Evolutionary conservation across 2,797 vertebrate species (phyloP).

Genomic region (Coccyzus lansbergi): DNA sequence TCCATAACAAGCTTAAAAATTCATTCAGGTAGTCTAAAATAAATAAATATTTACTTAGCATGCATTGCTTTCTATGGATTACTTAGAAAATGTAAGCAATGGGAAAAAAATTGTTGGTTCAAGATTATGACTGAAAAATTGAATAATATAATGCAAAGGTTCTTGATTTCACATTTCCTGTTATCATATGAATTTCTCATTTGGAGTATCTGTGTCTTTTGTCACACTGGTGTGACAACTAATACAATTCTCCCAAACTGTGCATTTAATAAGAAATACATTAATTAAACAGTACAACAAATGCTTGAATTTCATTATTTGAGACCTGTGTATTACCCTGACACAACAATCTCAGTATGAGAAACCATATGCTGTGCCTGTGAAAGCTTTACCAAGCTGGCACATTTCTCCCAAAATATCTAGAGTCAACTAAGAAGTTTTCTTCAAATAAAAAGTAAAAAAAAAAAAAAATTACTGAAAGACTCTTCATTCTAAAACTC

Average conservation of each 20-base stretch:
- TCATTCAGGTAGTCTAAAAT: neutral
- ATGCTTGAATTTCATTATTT: neutral
- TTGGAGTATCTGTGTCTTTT: neutral
- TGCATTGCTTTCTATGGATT: neutral
- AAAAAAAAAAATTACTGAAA: neutral
- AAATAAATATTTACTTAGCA: neutral
- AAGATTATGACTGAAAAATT: neutral
- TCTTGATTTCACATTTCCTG: neutral
- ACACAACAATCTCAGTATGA: neutral
- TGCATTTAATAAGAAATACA: neutral
- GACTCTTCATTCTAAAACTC: neutral
- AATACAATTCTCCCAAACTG: neutral
- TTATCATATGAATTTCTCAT: neutral
- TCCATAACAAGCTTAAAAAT: neutral
- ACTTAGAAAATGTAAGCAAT: neutral
- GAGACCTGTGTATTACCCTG: neutral
- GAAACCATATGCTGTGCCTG: neutral
- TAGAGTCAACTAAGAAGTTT: neutral
- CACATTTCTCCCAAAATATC: neutral
- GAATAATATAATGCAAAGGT: neutral
- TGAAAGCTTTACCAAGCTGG: neutral
- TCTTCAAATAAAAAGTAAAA: neutral
- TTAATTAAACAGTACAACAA: neutral
- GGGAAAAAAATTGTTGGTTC: neutral
- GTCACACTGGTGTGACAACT: neutral